Evolutionary conservation across 2,113 vertebrate genomes (phyloP).

Genomic region (Tautogolabrus adspersus): DNA sequence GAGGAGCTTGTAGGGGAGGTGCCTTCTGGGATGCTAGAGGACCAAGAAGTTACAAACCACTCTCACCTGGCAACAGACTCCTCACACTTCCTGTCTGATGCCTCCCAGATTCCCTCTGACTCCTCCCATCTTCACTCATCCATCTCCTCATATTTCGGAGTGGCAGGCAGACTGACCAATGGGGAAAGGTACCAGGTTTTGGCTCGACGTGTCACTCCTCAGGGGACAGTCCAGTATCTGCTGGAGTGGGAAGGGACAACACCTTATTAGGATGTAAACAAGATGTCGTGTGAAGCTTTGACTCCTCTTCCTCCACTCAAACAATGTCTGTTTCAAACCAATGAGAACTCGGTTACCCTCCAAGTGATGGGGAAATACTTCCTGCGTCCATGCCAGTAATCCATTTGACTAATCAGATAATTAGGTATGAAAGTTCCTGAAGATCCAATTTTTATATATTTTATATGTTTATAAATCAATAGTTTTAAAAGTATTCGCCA

Average conservation of each 20-base stretch:
- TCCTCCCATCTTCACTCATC: slow-evolving; percentile 94
- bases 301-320: slow-evolving; percentile 19
- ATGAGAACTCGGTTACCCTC: background rate
- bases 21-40: slow-evolving; percentile 74
- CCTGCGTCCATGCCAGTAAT: background rate
- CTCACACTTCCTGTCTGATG: slow-evolving; percentile 72
- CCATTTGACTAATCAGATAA: background rate
- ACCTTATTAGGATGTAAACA: slow-evolving; percentile 83
- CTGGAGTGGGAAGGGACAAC: slow-evolving; percentile 97
- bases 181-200: slow-evolving; percentile 95
- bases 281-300: slow-evolving; percentile 20
- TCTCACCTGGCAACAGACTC: slow-evolving; percentile 80
- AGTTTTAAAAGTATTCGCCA: too few relatives aligned
- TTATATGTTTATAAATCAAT: too few relatives aligned
- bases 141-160: slow-evolving; percentile 95
- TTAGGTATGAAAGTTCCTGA: background rate
- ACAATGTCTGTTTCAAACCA: background rate
- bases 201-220: slow-evolving; percentile 90
- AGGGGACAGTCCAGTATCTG: slow-evolving; percentile 95
- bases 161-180: slow-evolving; percentile 89
- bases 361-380: background rate
- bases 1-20: slow-evolving; percentile 82
- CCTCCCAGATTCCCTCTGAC: slow-evolving; percentile 54
- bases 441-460: too few relatives aligned
- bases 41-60: slow-evolving; percentile 83